phyloP scores from a whole-genome alignment of 2,797 vertebrate species.

The Picus viridis region DNA sequence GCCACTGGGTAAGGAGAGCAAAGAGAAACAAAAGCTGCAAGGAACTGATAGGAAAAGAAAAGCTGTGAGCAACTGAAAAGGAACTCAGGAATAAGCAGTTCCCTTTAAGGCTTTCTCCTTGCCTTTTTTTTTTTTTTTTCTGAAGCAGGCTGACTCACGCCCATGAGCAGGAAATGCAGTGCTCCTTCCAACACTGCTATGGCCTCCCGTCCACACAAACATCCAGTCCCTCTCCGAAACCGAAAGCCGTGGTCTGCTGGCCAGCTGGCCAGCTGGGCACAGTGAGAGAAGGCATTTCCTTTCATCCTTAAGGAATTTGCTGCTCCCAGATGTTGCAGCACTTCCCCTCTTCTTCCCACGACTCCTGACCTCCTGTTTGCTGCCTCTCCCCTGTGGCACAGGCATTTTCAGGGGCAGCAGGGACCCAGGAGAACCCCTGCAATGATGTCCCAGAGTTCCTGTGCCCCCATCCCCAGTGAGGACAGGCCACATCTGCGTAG shows the following conservation, averaged over 20 bases:
- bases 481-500: neutral
- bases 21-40: neutral
- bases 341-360: conserved; percentile 41
- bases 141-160: conserved; percentile 17
- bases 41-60: neutral
- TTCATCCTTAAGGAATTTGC: conserved; percentile 15
- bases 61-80: conserved; percentile 20
- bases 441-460: neutral
- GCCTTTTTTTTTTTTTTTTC: neutral
- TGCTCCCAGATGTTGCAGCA: neutral
- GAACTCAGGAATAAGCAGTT: conserved; percentile 8
- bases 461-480: fast-evolving
- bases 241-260: neutral
- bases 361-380: conserved; percentile 41
- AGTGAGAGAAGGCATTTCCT: conserved; percentile 10
- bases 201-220: neutral
- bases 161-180: conserved; percentile 55
- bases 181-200: neutral
- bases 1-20: neutral
- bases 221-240: conserved; percentile 2
- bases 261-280: neutral
- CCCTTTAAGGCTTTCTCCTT: conserved; percentile 51
- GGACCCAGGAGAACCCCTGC: neutral
- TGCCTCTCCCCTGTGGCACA: neutral
- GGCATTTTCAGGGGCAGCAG: fast-evolving